Evolutionary conservation across 1,140 invertebrate species (phyloP).

Genomic region (Portunus trituberculatus): DNA sequence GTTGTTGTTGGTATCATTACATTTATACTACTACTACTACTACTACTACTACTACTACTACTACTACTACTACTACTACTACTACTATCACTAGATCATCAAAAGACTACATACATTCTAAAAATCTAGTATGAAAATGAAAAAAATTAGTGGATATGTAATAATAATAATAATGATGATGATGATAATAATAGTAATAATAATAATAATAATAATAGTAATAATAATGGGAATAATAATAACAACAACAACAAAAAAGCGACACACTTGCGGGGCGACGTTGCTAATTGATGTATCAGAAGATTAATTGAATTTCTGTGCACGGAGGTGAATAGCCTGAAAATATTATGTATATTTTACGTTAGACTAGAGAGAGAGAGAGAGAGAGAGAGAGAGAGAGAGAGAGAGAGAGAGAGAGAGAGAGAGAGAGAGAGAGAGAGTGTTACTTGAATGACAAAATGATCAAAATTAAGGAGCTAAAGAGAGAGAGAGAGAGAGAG

Average conservation of each 20-base stretch:
- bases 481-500: slow-evolving; percentile 10
- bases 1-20: too few species aligned
- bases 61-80: neutral
- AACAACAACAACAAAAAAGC: neutral
- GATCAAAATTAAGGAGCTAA: neutral
- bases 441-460: neutral
- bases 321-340: slow-evolving; percentile 35
- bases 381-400: slow-evolving; percentile 32
- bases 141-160: neutral
- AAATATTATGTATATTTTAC: slow-evolving; percentile 13
- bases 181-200: neutral
- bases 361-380: slow-evolving; percentile 16
- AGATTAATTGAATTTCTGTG: slow-evolving; percentile 47
- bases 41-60: neutral
- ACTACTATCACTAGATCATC: neutral
- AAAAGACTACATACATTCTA: neutral
- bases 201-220: neutral
- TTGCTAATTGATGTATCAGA: neutral
- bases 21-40: too few species aligned
- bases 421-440: slow-evolving; percentile 20
- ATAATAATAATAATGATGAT: neutral
- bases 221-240: neutral
- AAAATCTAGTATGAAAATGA: neutral
- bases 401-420: slow-evolving; percentile 18
- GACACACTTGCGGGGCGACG: neutral